Percentiles rank a stretch among this genome's conserved stretches.
Conservation (phyloP, 2,888 invertebrate species). For the Coremacera marginata region DNA sequence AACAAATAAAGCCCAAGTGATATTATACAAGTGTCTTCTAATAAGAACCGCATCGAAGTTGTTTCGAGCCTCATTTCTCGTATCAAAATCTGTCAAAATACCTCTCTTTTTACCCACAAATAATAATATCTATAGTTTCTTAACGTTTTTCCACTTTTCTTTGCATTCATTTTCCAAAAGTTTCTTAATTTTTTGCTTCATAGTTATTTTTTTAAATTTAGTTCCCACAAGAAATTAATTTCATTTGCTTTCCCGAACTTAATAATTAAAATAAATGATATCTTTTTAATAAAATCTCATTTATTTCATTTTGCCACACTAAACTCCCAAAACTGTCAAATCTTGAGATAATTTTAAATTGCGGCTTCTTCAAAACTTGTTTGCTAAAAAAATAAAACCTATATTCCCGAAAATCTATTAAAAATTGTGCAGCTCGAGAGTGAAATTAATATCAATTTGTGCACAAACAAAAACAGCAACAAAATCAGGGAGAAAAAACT, state of each 20-base stretch:
- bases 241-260: not conserved
- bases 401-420: constrained; percentile 16
- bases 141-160: no score
- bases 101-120: no score
- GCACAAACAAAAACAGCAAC: constrained; percentile 47
- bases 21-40: no score
- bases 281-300: not conserved
- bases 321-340: not conserved
- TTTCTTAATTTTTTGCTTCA: no score
- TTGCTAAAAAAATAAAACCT: not conserved
- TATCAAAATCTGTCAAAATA: no score
- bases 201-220: no score
- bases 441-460: constrained; percentile 68
- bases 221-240: not conserved
- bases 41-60: no score
- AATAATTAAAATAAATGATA: not conserved
- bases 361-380: no score
- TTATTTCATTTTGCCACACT: not conserved
- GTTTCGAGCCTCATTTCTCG: no score
- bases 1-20: no score
- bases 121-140: no score
- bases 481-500: constrained; percentile 36
- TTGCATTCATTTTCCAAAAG: no score
- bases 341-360: not conserved
- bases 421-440: constrained; percentile 51